Percentiles rank a stretch among this genome's conserved stretches.
These are phyloP conservation scores for Ailurus styani DNA, from an alignment of 2,113 vertebrate genomes.

Conservation along the genomic window DNA sequence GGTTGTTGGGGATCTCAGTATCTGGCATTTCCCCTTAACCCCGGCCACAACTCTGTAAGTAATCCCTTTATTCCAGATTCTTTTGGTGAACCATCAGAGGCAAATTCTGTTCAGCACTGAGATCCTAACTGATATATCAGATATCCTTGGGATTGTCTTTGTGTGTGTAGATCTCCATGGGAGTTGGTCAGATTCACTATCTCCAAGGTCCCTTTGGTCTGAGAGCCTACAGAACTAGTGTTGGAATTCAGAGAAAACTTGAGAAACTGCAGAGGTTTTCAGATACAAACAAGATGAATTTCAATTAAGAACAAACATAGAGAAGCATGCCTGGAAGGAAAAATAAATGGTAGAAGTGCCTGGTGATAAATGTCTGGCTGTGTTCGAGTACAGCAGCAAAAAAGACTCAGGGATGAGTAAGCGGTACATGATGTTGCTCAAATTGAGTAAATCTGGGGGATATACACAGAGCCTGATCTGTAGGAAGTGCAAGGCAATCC, in stretches of 20 bases:
- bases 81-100: background rate
- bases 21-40: background rate
- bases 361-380: background rate
- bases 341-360: background rate
- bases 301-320: constrained; percentile 22
- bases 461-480: background rate
- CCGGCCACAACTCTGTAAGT: background rate
- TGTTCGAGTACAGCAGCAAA: background rate
- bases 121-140: background rate
- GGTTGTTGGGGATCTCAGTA: background rate
- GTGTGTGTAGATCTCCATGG: background rate
- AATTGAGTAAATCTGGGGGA: background rate
- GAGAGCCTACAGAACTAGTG: background rate
- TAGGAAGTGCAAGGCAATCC: background rate
- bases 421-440: background rate
- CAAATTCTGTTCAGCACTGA: background rate
- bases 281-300: constrained; percentile 37
- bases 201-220: background rate
- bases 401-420: background rate
- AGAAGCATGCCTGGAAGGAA: background rate
- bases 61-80: background rate
- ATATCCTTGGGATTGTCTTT: background rate
- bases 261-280: constrained; percentile 6
- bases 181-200: background rate
- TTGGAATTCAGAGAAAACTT: background rate